Conservation (phyloP, 2,797 vertebrate species). For the Notolepis coatsorum region DNA sequence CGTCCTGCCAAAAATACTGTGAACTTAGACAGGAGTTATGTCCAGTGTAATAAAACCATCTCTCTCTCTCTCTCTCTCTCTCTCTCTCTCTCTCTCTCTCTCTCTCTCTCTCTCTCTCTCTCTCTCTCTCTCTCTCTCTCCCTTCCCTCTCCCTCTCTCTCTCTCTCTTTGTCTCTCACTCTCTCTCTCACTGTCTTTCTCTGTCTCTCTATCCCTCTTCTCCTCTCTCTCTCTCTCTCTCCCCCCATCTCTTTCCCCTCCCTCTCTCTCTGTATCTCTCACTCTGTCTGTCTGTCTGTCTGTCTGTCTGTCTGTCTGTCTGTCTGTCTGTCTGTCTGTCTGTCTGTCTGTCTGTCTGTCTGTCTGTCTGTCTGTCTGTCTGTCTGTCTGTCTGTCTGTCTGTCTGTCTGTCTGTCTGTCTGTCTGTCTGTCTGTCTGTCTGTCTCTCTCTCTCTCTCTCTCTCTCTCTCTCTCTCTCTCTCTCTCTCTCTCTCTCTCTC, state of each 20-base stretch:
- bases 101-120: not conserved
- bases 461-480: not conserved
- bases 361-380: slow-evolving; percentile 3
- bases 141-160: not conserved
- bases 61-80: not conserved
- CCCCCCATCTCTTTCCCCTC: not conserved
- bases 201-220: not conserved
- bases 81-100: not conserved
- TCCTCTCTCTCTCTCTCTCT: slow-evolving; percentile 1
- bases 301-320: not conserved
- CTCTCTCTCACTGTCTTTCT: not conserved
- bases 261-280: not conserved
- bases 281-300: not conserved
- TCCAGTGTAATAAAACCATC: slow-evolving; percentile 31
- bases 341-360: not conserved
- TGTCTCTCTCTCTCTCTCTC: not conserved
- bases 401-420: too few relatives aligned
- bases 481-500: not conserved
- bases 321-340: slow-evolving; percentile 9
- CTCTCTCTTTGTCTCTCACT: too few relatives aligned
- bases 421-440: too few relatives aligned
- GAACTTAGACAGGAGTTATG: not conserved
- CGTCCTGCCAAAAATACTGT: slow-evolving; percentile 38
- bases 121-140: not conserved
- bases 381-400: too few relatives aligned